Percentiles rank a stretch among this genome's conserved stretches.
phyloP scores from a whole-genome alignment of 2,888 invertebrate genomes.

The Drosophila ezoana region DNA sequence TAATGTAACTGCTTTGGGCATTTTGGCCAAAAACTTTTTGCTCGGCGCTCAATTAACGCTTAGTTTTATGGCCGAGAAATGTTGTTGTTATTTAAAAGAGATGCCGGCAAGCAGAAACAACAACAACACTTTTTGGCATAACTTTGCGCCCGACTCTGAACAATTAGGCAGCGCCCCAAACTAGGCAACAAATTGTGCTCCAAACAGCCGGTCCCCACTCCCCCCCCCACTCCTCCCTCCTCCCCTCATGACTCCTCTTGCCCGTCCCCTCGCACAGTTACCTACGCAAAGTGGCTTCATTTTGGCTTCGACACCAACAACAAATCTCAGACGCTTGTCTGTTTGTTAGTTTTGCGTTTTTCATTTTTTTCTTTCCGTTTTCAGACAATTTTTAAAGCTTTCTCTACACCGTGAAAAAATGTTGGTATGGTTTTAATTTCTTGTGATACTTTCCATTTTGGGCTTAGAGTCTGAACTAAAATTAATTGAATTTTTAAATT shows the following conservation, averaged over 20 bases:
- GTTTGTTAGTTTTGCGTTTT: slow-evolving; percentile 28
- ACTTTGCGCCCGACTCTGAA: slow-evolving; percentile 28
- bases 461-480: no score
- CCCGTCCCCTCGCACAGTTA: slow-evolving; percentile 4
- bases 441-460: no score
- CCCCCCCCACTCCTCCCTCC: neutral
- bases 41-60: slow-evolving; percentile 76
- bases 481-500: no score
- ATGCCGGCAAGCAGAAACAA: slow-evolving; percentile 52
- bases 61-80: slow-evolving; percentile 66
- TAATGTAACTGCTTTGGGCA: slow-evolving; percentile 58
- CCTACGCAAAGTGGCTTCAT: slow-evolving; percentile 65
- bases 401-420: neutral
- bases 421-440: no score
- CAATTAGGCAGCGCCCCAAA: slow-evolving; percentile 57
- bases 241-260: neutral
- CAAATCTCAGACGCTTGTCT: slow-evolving; percentile 28
- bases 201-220: no score
- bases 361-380: neutral
- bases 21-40: slow-evolving; percentile 47
- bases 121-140: slow-evolving; percentile 55
- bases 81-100: slow-evolving; percentile 50
- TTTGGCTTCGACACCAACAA: slow-evolving; percentile 26
- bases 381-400: neutral
- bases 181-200: slow-evolving; percentile 50